Evolutionary conservation across 2,113 vertebrate genomes (phyloP), one percentile per base, ranked within the genome.

Genomic region (Rhodinocichla rosea): DNA sequence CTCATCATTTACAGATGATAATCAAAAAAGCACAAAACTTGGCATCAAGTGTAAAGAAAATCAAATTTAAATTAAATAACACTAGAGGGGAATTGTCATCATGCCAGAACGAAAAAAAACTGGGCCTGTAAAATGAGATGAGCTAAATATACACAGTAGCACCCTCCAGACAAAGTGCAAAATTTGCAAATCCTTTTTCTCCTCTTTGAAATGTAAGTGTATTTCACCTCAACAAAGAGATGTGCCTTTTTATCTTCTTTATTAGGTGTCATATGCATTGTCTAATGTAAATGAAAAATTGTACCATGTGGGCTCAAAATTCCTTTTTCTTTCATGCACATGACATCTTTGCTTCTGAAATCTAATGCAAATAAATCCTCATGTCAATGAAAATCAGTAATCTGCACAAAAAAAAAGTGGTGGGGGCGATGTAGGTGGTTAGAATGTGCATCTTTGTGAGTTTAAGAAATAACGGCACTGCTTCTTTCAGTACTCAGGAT

Each of bases 171-270:
- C 50, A 92, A 92, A 87, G 50, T 44, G 40, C 35, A 65, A 77
- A 73, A 80, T 65, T 87, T 92, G 57, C 53, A 92, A 92, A 87
- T 95, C 14, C 8, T 80, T 94, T 73, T 87, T 85, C 37, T 71
- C 5, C 17, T 64, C 69, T 73, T 85, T 92, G 62, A 92, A 76
- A 76, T 82, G 33, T 68, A 86, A 81, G 40, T 45, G 8, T 80
- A 76, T 83, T 95, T 92, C 50, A 23, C 15, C 73, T 88, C 32
- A 80, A 67, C 68, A 77, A 32, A 89, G 57, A 83, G 42, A 81
- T 62, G 19, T 45, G n/a, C 37, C 32, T 92, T 94, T 96, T 91
- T 42, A 81, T 81, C 87, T 89, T 91, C 74, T 95, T 91, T 83
- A 69, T 67, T 70, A 94, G 30, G 5, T 89, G 56, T 89, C 73